Conservation (phyloP, 2,797 vertebrate genomes). For the Phoeniculus purpureus region DNA sequence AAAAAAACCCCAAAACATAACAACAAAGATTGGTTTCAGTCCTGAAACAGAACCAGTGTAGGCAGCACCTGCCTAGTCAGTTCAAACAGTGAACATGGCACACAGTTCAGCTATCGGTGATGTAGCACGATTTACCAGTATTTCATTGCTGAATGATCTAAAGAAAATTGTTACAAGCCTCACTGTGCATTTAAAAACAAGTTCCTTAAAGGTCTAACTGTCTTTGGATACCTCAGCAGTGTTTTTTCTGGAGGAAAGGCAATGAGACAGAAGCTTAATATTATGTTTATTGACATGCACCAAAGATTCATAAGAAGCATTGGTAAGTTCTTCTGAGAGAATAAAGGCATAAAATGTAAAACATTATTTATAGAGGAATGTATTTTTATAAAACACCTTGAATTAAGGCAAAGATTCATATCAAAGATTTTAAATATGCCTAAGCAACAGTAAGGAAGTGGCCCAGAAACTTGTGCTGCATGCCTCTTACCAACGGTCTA, state of each 20-base stretch:
- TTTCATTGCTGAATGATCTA: neutral
- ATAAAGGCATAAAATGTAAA: neutral
- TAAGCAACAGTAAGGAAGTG: neutral
- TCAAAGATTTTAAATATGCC: neutral
- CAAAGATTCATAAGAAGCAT: neutral
- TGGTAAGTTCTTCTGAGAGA: neutral
- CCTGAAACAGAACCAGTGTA: neutral
- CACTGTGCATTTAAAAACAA: neutral
- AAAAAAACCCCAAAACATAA: neutral
- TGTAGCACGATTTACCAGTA: accelerated
- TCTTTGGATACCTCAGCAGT: neutral
- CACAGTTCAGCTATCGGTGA: neutral
- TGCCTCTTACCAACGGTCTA: neutral
- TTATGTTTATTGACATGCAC: neutral
- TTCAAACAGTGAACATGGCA: accelerated
- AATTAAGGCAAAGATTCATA: neutral
- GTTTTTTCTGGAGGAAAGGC: neutral
- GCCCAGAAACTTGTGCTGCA: neutral
- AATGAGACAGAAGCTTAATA: neutral
- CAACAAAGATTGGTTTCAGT: accelerated
- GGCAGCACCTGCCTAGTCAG: neutral
- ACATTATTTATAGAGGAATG: neutral
- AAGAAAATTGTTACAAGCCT: neutral
- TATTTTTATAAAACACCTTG: neutral
- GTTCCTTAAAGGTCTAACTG: neutral